Evolutionary conservation across 2,797 vertebrate species (phyloP).

Genomic region (Micromesistius poutassou): DNA sequence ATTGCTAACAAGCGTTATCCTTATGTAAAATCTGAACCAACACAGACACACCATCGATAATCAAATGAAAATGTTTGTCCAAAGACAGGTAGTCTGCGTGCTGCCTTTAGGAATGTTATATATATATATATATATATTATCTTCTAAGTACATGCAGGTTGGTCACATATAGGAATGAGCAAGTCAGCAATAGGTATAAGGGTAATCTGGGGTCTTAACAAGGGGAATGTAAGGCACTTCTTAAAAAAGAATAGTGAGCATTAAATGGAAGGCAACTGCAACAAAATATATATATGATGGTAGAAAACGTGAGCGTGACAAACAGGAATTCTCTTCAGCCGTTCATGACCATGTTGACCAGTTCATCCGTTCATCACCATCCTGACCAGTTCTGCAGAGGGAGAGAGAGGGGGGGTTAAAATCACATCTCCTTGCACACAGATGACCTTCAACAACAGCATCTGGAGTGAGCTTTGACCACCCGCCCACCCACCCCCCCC

Average conservation of each 20-base stretch:
- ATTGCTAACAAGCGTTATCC: conserved; percentile 29
- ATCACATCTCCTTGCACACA: background rate
- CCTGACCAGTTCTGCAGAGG: conserved; percentile 75
- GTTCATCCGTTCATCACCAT: conserved; percentile 82
- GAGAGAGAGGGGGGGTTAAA: conserved; percentile 33
- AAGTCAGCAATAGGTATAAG: conserved; percentile 20
- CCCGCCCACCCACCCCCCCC: background rate
- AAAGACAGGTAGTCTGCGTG: conserved; percentile 35
- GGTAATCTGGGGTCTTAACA: conserved; percentile 45
- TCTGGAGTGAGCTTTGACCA: background rate
- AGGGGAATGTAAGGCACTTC: conserved; percentile 79
- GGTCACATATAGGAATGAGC: conserved; percentile 33
- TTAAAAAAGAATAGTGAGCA: conserved; percentile 69
- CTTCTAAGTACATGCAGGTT: conserved; percentile 47
- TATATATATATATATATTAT: conserved; percentile 45
- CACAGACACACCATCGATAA: conserved; percentile 35
- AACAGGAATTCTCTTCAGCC: conserved; percentile 46
- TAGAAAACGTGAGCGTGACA: conserved; percentile 16
- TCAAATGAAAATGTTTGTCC: conserved; percentile 30
- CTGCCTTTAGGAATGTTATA: conserved; percentile 62
- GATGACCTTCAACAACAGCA: conserved; percentile 61
- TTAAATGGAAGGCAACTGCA: conserved; percentile 49
- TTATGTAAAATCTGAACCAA: conserved; percentile 38
- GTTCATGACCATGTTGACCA: conserved; percentile 82
- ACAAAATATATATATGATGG: conserved; percentile 43